Percentiles rank a stretch among this genome's conserved stretches.
These are phyloP conservation scores for Caloenas nicobarica DNA, from an alignment of 2,113 vertebrate species.

Conservation along the genomic window DNA sequence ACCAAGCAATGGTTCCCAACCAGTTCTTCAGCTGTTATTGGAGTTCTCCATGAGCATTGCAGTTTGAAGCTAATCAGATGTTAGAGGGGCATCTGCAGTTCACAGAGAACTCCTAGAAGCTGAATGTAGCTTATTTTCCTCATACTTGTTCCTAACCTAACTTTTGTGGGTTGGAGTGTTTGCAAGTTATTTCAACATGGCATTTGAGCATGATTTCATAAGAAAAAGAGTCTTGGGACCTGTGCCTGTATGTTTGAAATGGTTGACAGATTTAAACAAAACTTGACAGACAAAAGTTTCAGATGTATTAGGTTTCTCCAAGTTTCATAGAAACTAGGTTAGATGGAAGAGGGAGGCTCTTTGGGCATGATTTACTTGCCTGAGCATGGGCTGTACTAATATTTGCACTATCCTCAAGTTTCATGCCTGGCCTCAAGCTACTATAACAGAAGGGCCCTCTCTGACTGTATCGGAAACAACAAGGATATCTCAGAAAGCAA, in stretches of 20 bases:
- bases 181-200: neutral
- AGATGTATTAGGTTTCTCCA: neutral
- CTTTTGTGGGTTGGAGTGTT: neutral
- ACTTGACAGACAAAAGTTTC: neutral
- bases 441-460: neutral
- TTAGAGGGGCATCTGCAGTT: neutral
- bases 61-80: neutral
- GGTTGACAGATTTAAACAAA: conserved; percentile 11
- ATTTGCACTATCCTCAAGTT: neutral
- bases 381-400: neutral
- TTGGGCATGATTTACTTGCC: neutral
- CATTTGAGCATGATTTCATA: neutral
- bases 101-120: neutral
- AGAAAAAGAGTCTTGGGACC: conserved; percentile 17
- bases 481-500: neutral
- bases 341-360: neutral
- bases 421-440: neutral
- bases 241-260: neutral
- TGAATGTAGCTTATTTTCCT: neutral
- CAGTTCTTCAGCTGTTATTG: neutral
- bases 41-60: neutral
- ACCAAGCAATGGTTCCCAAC: neutral
- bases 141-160: neutral
- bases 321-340: neutral
- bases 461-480: neutral